Conservation (phyloP, 2,113 vertebrate genomes). For the Colinus virginianus region DNA sequence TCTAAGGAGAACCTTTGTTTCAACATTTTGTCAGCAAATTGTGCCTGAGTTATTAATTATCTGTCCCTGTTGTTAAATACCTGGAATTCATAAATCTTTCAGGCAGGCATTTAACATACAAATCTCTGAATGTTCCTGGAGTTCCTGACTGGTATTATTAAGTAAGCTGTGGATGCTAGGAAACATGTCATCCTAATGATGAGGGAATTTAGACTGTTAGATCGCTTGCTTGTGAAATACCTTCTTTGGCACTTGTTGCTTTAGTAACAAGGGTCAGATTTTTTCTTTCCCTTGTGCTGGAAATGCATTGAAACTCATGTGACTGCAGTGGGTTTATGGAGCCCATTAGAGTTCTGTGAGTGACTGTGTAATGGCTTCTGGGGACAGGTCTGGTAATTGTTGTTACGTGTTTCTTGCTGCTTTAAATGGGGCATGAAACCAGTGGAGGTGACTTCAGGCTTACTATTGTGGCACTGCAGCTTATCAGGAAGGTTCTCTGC, state of each 20-base stretch:
- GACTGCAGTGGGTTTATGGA: not conserved
- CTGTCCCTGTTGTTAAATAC: slow-evolving; percentile 55
- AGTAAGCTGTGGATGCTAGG: not conserved
- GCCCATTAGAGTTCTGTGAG: not conserved
- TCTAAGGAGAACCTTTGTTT: slow-evolving; percentile 2
- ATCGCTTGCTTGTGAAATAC: not conserved
- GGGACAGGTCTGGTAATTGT: not conserved
- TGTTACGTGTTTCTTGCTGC: not conserved
- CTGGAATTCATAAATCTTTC: slow-evolving; percentile 57
- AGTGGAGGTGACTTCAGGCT: not conserved
- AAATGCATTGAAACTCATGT: not conserved
- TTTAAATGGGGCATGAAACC: not conserved
- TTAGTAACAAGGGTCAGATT: slow-evolving; percentile 22
- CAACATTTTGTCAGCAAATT: slow-evolving; percentile 57
- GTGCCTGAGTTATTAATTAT: slow-evolving; percentile 53
- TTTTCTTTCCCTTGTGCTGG: not conserved
- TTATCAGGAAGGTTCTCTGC: not conserved
- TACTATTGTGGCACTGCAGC: not conserved
- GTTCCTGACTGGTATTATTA: not conserved
- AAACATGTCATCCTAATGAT: not conserved
- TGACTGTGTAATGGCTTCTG: not conserved
- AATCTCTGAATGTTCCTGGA: slow-evolving; percentile 11
- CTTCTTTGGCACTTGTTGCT: slow-evolving; percentile 20
- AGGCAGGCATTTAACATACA: slow-evolving; percentile 52
- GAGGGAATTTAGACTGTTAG: not conserved